These are phyloP conservation scores for Oeneis ivallda DNA, from an alignment of 2,888 invertebrate genomes.

Conservation along the genomic window DNA sequence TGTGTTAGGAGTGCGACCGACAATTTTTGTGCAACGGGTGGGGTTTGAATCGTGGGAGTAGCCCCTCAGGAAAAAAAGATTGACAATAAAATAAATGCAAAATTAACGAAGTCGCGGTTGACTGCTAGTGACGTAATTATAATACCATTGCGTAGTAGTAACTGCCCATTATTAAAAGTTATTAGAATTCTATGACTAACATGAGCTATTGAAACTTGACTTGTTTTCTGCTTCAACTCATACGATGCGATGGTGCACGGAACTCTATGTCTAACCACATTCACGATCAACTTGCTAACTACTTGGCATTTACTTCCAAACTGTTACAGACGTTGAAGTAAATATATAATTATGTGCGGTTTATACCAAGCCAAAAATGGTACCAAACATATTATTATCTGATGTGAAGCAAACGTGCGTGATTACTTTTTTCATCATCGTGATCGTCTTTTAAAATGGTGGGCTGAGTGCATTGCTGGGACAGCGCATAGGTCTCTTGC, in stretches of 20 bases:
- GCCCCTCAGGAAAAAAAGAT: too few species aligned
- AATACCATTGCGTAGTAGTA: too few species aligned
- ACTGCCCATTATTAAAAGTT: slow-evolving; percentile 1
- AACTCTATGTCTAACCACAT: slow-evolving; percentile 35
- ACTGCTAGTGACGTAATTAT: too few species aligned
- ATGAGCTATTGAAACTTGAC: slow-evolving; percentile 21
- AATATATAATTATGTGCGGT: slow-evolving; percentile 14
- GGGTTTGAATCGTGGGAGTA: too few species aligned
- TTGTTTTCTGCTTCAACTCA: slow-evolving; percentile 29
- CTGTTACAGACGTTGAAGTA: slow-evolving; percentile 26
- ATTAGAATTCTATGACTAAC: neutral
- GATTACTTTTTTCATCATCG: neutral
- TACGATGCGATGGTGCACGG: slow-evolving; percentile 16
- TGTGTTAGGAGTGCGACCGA: too few species aligned
- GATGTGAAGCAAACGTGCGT: too few species aligned
- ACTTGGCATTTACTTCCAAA: slow-evolving; percentile 37
- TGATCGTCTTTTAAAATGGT: neutral
- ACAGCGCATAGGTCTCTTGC: too few species aligned
- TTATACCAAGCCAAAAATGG: slow-evolving; percentile 21
- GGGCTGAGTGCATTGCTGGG: too few species aligned
- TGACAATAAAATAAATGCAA: too few species aligned
- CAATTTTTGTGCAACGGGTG: too few species aligned
- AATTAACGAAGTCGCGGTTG: too few species aligned
- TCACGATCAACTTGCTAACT: slow-evolving; percentile 38
- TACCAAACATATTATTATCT: neutral